Conservation (phyloP, 2,113 vertebrate species). For the Sorex fumeus region DNA sequence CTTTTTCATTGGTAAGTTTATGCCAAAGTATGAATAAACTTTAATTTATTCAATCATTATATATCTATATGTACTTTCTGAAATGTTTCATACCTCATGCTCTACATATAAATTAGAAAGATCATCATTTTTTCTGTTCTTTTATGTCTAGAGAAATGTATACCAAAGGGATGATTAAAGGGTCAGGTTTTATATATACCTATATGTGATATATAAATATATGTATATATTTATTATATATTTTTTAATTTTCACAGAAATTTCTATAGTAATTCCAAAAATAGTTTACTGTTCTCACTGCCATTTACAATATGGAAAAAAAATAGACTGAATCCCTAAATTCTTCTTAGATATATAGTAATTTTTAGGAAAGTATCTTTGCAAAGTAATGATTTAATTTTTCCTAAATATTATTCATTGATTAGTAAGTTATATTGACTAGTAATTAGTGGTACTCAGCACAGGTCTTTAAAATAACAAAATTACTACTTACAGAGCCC, state of each 20-base stretch:
- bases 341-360: neutral
- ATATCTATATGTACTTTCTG: neutral
- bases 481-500: neutral
- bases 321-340: neutral
- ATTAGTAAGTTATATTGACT: neutral
- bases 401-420: neutral
- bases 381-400: neutral
- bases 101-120: neutral
- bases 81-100: neutral
- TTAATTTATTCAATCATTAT: neutral
- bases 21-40: neutral
- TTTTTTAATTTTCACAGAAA: neutral
- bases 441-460: neutral
- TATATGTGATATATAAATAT: no score
- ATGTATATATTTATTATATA: neutral
- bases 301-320: neutral
- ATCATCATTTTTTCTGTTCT: neutral
- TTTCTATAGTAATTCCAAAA: conserved; percentile 2
- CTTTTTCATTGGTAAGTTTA: neutral
- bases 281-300: neutral
- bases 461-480: neutral
- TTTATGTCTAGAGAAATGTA: neutral
- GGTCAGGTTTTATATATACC: no score
- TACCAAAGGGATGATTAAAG: neutral
- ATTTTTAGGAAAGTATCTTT: neutral